Evolutionary conservation across 23 tunicate genomes (phyloP), one percentile per base, ranked within the genome.

Genomic region (Clavelina lepadiformis): DNA sequence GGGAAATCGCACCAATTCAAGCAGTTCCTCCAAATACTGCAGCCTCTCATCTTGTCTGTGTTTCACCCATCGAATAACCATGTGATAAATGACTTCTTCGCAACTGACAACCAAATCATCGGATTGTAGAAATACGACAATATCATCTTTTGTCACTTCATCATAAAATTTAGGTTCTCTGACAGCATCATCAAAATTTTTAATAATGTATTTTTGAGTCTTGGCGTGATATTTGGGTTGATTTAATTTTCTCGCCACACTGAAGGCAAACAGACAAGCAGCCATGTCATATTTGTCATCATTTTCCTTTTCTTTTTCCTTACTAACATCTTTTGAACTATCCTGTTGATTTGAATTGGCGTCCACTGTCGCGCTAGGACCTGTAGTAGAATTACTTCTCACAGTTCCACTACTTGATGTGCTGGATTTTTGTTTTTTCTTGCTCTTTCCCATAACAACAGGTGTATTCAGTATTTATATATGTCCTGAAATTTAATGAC

Each of bases 151-250:
- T 41, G 49, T 41, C 15, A 41, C 11, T 11, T 41, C 49, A 41
- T 41, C 49, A 54, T 54, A 54, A 54, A 54, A 54, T 54, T 21
- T 19, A 18, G 21, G 24, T 54, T 54, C 60, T 18, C 24, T 19
- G 21, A 54, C 23, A 18, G 60, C 60, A 54, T 54, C 21, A 21
- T 54, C 60, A 54, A 54, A 54, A 21, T 54, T 54, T 19, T 19
- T 21, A 54, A 54, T 54, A 54, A 54, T 54, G 60, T 54, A 54
- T 18, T 23, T 15, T 21, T 54, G 60, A 7, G 23, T 21, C 23
- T 54, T 54, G n/a, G 60, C 60, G 20, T 21, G 24, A 54, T 54
- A 54, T 18, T 54, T 19, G 20, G 60, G 60, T 21, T 54, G n/a
- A 23, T 54, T 54, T n/a, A 13, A 23, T 7, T 54, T 23, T 54